These are phyloP conservation scores for Psittacus erithacus DNA, from an alignment of 2,113 vertebrate species.

Conservation along the genomic window DNA sequence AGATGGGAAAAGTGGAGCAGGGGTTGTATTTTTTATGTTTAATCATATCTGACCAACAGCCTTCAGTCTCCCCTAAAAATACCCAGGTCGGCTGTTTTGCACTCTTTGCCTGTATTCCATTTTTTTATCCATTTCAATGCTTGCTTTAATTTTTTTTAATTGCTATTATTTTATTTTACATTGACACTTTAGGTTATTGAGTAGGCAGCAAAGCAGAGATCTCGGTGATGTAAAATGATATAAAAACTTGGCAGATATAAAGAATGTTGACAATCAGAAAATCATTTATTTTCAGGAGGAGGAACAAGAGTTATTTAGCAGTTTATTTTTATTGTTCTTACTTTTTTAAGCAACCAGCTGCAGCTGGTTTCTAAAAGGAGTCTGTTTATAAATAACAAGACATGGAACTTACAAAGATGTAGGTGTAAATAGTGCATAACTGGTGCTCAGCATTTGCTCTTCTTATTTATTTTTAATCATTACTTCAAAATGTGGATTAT, in stretches of 20 bases:
- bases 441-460: rapidly evolving
- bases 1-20: not conserved
- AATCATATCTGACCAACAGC: not conserved
- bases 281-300: not conserved
- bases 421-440: not conserved
- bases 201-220: not conserved
- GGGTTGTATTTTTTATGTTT: not conserved
- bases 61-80: not conserved
- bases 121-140: not conserved
- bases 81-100: not conserved
- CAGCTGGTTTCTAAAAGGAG: not conserved
- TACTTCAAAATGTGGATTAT: not conserved
- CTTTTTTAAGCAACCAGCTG: not conserved
- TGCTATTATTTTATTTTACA: not conserved
- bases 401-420: not conserved
- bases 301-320: not conserved
- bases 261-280: not conserved
- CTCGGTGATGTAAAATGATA: not conserved
- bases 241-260: not conserved
- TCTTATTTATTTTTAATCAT: not conserved
- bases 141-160: not conserved
- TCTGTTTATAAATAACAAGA: not conserved
- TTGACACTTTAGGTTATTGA: not conserved
- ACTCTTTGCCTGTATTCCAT: not conserved
- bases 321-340: not conserved